Evolutionary conservation across 1,140 invertebrate genomes (phyloP).

Genomic region (Lepidurus couesii): DNA sequence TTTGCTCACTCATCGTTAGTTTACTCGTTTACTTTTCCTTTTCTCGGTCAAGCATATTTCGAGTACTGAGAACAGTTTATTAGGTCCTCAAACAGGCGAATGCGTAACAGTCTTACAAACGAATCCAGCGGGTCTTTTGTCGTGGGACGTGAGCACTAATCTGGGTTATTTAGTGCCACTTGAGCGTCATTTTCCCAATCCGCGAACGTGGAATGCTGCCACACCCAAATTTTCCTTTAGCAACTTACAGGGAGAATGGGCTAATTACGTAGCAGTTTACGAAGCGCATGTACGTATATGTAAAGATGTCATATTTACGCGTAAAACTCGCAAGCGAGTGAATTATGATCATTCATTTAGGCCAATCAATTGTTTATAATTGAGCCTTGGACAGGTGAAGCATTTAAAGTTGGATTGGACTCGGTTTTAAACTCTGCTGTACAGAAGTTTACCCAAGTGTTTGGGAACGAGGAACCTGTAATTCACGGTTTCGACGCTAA

Average conservation of each 20-base stretch:
- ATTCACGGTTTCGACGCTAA: background rate
- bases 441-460: slow-evolving; percentile 42
- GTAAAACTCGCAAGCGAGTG: background rate
- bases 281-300: slow-evolving; percentile 44
- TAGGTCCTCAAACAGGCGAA: background rate
- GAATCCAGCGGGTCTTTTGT: background rate
- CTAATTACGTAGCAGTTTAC: slow-evolving; percentile 42
- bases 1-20: background rate
- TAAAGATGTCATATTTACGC: background rate
- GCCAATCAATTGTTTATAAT: slow-evolving; percentile 43
- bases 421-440: slow-evolving; percentile 43
- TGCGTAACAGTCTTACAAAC: background rate
- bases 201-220: slow-evolving; percentile 33
- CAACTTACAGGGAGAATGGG: slow-evolving; percentile 38
- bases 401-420: slow-evolving; percentile 40
- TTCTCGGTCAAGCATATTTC: background rate
- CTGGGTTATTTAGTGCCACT: slow-evolving; percentile 12
- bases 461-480: slow-evolving; percentile 37
- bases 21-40: background rate
- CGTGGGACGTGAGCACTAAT: slow-evolving; percentile 14
- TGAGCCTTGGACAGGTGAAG: slow-evolving; percentile 40
- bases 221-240: slow-evolving; percentile 40
- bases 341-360: slow-evolving; percentile 36
- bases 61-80: background rate
- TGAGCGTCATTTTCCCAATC: background rate